Conservation (phyloP, 2,113 vertebrate genomes). For the Nannobrachium achirus region DNA sequence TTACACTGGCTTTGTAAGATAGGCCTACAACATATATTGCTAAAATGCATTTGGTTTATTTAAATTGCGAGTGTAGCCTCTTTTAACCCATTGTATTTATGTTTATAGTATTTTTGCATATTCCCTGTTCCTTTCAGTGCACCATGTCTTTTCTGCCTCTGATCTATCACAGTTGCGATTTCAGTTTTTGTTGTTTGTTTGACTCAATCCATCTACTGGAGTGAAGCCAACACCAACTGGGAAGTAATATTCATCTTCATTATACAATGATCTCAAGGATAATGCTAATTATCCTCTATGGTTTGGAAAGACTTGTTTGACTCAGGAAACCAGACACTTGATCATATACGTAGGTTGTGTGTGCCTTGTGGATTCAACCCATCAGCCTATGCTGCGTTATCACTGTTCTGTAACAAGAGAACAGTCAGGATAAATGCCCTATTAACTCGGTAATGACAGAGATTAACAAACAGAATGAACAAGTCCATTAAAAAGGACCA, state of each 20-base stretch:
- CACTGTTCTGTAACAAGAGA: constrained; percentile 60
- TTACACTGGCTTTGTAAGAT: too few species aligned
- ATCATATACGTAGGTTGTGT: constrained; percentile 23
- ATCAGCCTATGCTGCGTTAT: constrained; percentile 57
- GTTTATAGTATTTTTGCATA: neutral
- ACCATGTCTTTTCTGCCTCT: too few species aligned
- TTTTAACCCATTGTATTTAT: neutral
- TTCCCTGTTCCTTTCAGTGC: neutral
- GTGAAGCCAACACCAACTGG: neutral
- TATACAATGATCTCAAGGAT: neutral
- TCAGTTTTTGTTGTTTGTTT: too few species aligned
- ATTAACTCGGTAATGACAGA: constrained; percentile 75
- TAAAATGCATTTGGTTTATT: neutral
- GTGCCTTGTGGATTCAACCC: constrained; percentile 22
- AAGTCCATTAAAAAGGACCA: constrained; percentile 52
- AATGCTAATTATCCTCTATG: neutral
- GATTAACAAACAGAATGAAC: constrained; percentile 74
- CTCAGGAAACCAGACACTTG: constrained; percentile 6
- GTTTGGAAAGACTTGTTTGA: constrained; percentile 4
- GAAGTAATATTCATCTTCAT: neutral
- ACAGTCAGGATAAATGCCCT: constrained; percentile 72
- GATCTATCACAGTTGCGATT: too few species aligned
- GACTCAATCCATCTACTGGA: neutral
- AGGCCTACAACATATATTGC: too few species aligned
- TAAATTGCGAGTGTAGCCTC: neutral